These are phyloP conservation scores for Corythaeola cristata DNA, from an alignment of 2,113 vertebrate species.

Conservation along the genomic window DNA sequence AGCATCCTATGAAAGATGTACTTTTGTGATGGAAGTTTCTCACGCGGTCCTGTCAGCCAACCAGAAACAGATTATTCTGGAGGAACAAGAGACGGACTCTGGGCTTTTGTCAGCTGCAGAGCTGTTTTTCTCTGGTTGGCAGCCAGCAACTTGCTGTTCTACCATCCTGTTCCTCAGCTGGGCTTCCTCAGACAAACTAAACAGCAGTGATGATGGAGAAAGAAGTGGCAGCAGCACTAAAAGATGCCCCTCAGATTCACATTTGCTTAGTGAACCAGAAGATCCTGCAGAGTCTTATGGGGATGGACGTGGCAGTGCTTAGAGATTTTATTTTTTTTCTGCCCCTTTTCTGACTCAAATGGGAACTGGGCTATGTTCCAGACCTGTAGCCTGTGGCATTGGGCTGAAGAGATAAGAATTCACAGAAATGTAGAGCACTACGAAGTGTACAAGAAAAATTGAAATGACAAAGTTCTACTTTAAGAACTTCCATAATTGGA, in stretches of 20 bases:
- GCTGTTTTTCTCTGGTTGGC: not conserved
- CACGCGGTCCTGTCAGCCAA: not conserved
- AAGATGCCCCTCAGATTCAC: not conserved
- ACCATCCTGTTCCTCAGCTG: not conserved
- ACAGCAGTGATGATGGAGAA: not conserved
- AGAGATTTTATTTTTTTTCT: not conserved
- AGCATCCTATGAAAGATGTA: not conserved
- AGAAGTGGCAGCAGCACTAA: not conserved
- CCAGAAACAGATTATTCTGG: not conserved
- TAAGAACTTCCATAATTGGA: constrained; percentile 35
- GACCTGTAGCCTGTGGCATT: constrained; percentile 54
- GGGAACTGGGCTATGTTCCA: constrained; percentile 57
- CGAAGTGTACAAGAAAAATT: constrained; percentile 34
- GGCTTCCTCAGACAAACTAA: not conserved
- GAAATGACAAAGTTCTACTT: constrained; percentile 58
- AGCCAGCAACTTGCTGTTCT: not conserved
- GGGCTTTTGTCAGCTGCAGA: not conserved
- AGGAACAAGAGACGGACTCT: not conserved
- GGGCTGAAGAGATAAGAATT: constrained; percentile 64
- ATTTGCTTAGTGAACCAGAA: not conserved
- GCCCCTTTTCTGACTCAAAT: not conserved
- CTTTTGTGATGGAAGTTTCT: not conserved
- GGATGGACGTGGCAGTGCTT: not conserved
- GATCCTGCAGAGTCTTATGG: not conserved
- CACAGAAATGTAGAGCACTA: not conserved